Percentiles rank a stretch among this genome's conserved stretches.
Conservation (phyloP, 1,140 invertebrate species). For the Manduca sexta region DNA sequence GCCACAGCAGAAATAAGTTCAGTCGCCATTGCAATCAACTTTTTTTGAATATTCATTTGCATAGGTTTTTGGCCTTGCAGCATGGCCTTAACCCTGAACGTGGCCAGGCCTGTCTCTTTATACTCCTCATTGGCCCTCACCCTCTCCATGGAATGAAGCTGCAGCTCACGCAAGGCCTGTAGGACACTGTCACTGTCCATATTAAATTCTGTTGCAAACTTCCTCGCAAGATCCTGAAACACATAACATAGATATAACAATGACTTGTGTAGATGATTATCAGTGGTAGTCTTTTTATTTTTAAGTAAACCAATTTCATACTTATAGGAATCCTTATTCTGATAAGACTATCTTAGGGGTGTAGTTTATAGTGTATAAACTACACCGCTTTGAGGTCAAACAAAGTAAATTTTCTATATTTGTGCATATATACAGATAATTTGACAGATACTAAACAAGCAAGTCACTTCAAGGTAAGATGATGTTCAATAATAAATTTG, state of each 20-base stretch:
- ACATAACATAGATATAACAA: slow-evolving; percentile 9
- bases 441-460: too few relatives aligned
- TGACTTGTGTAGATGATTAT: too few relatives aligned
- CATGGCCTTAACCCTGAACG: slow-evolving; percentile 75
- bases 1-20: slow-evolving; percentile 75
- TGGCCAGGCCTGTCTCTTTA: slow-evolving; percentile 78
- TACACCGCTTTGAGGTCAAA: too few relatives aligned
- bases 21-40: slow-evolving; percentile 65
- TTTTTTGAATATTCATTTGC: slow-evolving; percentile 66
- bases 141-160: slow-evolving; percentile 80
- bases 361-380: too few relatives aligned
- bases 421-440: too few relatives aligned
- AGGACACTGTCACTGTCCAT: slow-evolving; percentile 70
- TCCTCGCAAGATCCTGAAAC: slow-evolving; percentile 75
- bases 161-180: slow-evolving; percentile 74
- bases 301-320: too few relatives aligned
- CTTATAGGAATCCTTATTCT: too few relatives aligned
- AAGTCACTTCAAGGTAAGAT: too few relatives aligned
- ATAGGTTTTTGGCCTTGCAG: slow-evolving; percentile 48
- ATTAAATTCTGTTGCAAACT: slow-evolving; percentile 73
- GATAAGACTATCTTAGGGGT: too few relatives aligned
- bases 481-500: too few relatives aligned
- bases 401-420: too few relatives aligned
- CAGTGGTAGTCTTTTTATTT: too few relatives aligned
- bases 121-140: slow-evolving; percentile 76